These are phyloP conservation scores for Taphrorychus bicolor DNA, from an alignment of 2,888 invertebrate genomes.

Conservation along the genomic window DNA sequence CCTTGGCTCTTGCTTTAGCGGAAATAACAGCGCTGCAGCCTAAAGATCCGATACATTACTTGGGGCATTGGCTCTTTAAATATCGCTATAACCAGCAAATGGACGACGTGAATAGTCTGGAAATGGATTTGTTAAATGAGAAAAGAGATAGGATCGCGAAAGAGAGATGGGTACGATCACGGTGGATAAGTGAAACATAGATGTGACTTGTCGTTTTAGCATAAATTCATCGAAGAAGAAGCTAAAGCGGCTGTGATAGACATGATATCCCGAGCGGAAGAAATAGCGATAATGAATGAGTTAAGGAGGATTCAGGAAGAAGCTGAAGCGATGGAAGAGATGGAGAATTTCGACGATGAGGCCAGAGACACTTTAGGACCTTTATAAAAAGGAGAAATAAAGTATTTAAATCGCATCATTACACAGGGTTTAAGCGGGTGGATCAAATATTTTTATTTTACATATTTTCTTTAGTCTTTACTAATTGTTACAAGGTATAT, in stretches of 20 bases:
- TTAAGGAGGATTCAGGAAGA: slow-evolving; percentile 51
- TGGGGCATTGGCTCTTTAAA: slow-evolving; percentile 62
- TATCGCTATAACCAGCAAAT: slow-evolving; percentile 60
- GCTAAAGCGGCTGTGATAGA: slow-evolving; percentile 54
- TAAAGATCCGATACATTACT: slow-evolving; percentile 61
- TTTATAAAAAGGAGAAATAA: slow-evolving; percentile 10
- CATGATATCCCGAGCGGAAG: slow-evolving; percentile 54
- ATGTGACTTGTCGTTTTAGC: slow-evolving; percentile 49
- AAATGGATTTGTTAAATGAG: slow-evolving; percentile 53
- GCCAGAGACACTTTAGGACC: slow-evolving; percentile 51
- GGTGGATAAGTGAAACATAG: not conserved
- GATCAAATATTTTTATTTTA: too few relatives aligned
- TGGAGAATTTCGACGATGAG: slow-evolving; percentile 48
- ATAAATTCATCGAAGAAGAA: slow-evolving; percentile 54
- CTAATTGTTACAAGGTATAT: not conserved
- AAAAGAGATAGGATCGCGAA: slow-evolving; percentile 53
- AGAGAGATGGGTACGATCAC: slow-evolving; percentile 51
- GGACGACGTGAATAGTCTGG: slow-evolving; percentile 50
- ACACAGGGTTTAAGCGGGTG: too few relatives aligned
- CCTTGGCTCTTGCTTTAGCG: slow-evolving; percentile 59
- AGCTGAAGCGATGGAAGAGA: slow-evolving; percentile 45
- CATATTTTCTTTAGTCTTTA: too few relatives aligned
- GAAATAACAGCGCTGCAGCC: slow-evolving; percentile 61
- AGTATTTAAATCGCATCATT: too few relatives aligned
- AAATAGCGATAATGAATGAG: slow-evolving; percentile 51